These are phyloP conservation scores for Neosalanx taihuensis DNA, from an alignment of 2,797 vertebrate genomes.

Conservation along the genomic window DNA sequence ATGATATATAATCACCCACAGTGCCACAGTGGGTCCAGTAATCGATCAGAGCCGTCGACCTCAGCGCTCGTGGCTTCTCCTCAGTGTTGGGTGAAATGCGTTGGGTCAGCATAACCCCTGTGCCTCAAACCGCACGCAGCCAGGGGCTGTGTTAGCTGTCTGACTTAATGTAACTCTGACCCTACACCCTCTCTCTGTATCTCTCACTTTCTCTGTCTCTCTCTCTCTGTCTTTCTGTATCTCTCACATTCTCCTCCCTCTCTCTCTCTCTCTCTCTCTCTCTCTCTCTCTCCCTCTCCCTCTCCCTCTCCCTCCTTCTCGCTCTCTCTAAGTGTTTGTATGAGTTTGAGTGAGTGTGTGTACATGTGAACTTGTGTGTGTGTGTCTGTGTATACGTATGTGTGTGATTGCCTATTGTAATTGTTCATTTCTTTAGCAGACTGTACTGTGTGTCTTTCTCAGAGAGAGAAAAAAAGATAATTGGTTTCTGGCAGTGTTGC, in stretches of 20 bases:
- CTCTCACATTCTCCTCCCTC: not conserved
- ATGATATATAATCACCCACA: slow-evolving; percentile 50
- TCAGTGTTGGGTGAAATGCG: slow-evolving; percentile 22
- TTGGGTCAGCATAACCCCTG: slow-evolving; percentile 40
- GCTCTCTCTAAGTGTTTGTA: too few species aligned
- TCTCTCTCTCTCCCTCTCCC: too few species aligned
- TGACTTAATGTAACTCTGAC: slow-evolving; percentile 31
- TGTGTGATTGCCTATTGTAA: not conserved
- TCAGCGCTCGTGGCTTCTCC: slow-evolving; percentile 34
- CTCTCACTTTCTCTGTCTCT: not conserved
- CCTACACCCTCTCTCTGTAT: slow-evolving; percentile 2
- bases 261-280: not conserved
- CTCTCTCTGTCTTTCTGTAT: not conserved
- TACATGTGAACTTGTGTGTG: not conserved
- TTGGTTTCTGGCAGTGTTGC: not conserved
- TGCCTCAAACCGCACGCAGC: slow-evolving; percentile 7
- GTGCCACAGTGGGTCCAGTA: slow-evolving; percentile 21
- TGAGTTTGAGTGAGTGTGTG: not conserved
- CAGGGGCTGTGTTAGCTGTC: slow-evolving; percentile 37
- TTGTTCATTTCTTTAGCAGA: not conserved
- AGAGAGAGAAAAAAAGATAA: not conserved
- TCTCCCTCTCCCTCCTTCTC: too few species aligned
- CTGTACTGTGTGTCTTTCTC: not conserved
- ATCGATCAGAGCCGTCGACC: slow-evolving; percentile 46
- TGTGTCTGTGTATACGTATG: slow-evolving; percentile 6